These are phyloP conservation scores for Thripadectes ignobilis DNA, from an alignment of 2,797 vertebrate species.

Conservation along the genomic window DNA sequence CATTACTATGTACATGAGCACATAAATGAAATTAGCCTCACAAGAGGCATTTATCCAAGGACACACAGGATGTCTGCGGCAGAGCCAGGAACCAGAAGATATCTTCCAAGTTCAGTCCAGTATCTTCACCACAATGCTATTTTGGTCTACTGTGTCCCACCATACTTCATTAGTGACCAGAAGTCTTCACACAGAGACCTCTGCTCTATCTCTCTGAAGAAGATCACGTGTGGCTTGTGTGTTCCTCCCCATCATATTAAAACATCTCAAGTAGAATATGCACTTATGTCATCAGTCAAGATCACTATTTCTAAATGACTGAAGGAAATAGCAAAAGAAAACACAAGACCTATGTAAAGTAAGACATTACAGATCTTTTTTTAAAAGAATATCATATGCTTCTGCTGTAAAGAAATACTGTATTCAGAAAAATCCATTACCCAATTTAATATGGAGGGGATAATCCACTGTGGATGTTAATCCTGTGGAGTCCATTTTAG, in stretches of 20 bases:
- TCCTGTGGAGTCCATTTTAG: constrained; percentile 47
- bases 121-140: constrained; percentile 42
- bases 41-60: constrained; percentile 55
- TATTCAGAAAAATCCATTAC: constrained; percentile 47
- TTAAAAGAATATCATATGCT: background rate
- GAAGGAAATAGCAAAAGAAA: background rate
- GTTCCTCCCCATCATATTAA: background rate
- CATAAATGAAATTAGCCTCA: constrained; percentile 56
- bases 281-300: background rate
- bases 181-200: background rate
- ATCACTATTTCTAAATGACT: background rate
- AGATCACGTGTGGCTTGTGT: background rate
- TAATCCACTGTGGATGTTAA: constrained; percentile 51
- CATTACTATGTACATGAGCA: constrained; percentile 41
- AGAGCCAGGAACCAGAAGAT: constrained; percentile 45
- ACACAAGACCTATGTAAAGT: background rate
- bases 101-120: constrained; percentile 39
- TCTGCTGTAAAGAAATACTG: background rate
- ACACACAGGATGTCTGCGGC: constrained; percentile 34
- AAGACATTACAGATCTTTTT: background rate
- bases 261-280: background rate
- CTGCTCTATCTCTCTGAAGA: background rate
- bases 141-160: constrained; percentile 19
- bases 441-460: constrained; percentile 25
- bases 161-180: background rate